These are phyloP conservation scores for Phrynocephalus forsythii DNA, from an alignment of 2,797 vertebrate species.

Conservation along the genomic window DNA sequence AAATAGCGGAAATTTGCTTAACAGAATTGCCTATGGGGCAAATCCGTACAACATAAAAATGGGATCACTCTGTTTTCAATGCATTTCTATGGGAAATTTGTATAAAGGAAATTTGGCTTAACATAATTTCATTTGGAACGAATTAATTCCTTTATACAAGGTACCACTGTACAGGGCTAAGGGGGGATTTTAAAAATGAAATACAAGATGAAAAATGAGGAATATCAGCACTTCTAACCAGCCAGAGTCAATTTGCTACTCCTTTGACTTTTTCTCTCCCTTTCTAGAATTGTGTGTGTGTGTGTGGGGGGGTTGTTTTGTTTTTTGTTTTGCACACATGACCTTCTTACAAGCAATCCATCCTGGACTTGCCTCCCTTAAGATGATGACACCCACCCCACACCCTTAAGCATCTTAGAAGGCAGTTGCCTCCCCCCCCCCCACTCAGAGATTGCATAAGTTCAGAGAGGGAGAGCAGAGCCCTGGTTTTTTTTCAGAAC, in stretches of 20 bases:
- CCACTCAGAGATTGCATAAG: conserved; percentile 33
- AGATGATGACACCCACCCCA: background rate
- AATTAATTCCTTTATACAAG: no score
- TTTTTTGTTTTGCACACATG: background rate
- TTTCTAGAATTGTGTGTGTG: background rate
- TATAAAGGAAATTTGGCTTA: no score
- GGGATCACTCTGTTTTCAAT: no score
- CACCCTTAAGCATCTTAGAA: conserved; percentile 6
- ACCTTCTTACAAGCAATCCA: background rate
- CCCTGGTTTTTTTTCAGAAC: background rate
- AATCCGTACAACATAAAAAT: no score
- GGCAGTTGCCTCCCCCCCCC: background rate
- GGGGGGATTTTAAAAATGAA: conserved; percentile 12
- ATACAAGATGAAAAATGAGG: conserved; percentile 40
- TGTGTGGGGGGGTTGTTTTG: background rate
- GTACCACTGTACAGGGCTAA: no score
- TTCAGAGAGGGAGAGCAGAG: conserved; percentile 22
- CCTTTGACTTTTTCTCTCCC: background rate
- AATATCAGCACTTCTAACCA: conserved; percentile 18
- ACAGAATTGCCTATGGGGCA: no score
- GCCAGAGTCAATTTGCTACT: conserved; percentile 15
- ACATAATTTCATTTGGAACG: no score
- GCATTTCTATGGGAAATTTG: no score
- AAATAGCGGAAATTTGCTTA: no score
- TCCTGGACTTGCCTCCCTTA: conserved; percentile 3